Conservation (phyloP, 2,797 vertebrate species). For the Sebastes steindachneri region DNA sequence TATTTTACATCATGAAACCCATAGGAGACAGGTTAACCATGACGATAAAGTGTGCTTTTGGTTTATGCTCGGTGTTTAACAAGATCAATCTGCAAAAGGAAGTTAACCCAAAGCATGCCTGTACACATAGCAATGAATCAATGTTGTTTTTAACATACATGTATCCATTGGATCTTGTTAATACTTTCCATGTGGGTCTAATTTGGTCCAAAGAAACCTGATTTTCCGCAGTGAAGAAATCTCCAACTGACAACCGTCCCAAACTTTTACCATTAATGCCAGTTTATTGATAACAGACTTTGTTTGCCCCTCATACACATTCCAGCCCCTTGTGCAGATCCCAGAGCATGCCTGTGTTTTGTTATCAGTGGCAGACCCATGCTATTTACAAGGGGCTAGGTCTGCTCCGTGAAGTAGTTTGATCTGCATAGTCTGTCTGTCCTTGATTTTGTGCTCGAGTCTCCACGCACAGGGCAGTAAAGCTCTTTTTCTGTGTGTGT, state of each 20-base stretch:
- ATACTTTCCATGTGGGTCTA: slow-evolving; percentile 10
- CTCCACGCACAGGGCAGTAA: slow-evolving; percentile 9
- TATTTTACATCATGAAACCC: slow-evolving; percentile 10
- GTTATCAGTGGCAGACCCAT: slow-evolving; percentile 52
- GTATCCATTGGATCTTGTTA: not conserved
- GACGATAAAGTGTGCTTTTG: slow-evolving; percentile 5
- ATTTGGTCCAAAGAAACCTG: slow-evolving; percentile 30
- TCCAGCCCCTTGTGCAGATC: slow-evolving; percentile 17
- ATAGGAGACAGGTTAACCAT: not conserved
- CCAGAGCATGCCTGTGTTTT: slow-evolving; percentile 24
- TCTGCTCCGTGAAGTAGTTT: slow-evolving; percentile 23
- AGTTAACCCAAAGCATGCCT: not conserved
- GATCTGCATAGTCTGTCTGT: slow-evolving; percentile 36
- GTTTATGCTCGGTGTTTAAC: not conserved
- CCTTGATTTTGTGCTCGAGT: slow-evolving; percentile 31
- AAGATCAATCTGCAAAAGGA: not conserved
- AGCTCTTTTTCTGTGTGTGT: slow-evolving; percentile 30
- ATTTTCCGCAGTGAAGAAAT: slow-evolving; percentile 26
- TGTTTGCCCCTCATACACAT: slow-evolving; percentile 17
- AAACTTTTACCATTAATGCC: slow-evolving; percentile 9
- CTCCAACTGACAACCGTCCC: not conserved
- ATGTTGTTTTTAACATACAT: slow-evolving; percentile 9
- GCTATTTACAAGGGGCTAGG: slow-evolving; percentile 25
- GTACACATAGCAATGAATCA: not conserved
- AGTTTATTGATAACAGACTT: slow-evolving; percentile 39